A percentile compares a stretch with the other conserved stretches of the same genome.
Evolutionary conservation across 2,888 invertebrate genomes (phyloP).

Genomic region (Chymomyza caudatula): DNA sequence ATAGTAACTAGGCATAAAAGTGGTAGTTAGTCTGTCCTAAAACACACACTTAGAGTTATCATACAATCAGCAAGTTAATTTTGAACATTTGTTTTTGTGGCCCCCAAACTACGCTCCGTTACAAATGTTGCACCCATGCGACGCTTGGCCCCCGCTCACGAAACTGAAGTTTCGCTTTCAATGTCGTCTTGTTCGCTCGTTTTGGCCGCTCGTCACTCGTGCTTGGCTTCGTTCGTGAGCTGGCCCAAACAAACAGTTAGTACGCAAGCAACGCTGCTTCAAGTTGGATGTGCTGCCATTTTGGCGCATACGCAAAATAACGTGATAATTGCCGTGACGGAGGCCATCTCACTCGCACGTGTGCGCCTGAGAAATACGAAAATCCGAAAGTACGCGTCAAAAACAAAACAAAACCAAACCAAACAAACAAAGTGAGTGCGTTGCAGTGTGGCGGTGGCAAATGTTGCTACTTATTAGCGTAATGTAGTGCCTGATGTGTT

Average conservation of each 20-base stretch:
- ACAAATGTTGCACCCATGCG: slow-evolving; percentile 6
- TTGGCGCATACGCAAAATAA: not conserved
- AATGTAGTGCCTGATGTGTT: not conserved
- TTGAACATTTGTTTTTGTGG: not conserved
- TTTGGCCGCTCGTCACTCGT: slow-evolving; percentile 15
- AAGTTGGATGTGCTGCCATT: slow-evolving; percentile 37
- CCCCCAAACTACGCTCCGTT: slow-evolving; percentile 1
- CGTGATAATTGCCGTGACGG: not conserved
- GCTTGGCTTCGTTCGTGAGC: slow-evolving; percentile 22
- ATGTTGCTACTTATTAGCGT: not conserved
- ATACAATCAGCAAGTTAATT: not conserved
- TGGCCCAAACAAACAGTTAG: slow-evolving; percentile 46
- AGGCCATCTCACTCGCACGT: slow-evolving; percentile 31
- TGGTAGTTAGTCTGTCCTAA: not conserved
- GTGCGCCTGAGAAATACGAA: slow-evolving; percentile 48
- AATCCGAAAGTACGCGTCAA: slow-evolving; percentile 10
- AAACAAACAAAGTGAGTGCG: slow-evolving; percentile 56
- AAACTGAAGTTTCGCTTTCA: slow-evolving; percentile 32
- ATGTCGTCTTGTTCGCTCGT: slow-evolving; percentile 6
- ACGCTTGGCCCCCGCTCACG: not conserved
- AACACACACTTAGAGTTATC: not conserved
- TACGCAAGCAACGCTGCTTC: slow-evolving; percentile 42
- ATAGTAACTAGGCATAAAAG: not conserved
- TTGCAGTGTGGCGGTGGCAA: slow-evolving; percentile 22
- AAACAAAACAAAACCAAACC: slow-evolving; percentile 43